Evolutionary conservation across 1,140 invertebrate species (phyloP).

Genomic region (Trichomalopsis sarcophagae): DNA sequence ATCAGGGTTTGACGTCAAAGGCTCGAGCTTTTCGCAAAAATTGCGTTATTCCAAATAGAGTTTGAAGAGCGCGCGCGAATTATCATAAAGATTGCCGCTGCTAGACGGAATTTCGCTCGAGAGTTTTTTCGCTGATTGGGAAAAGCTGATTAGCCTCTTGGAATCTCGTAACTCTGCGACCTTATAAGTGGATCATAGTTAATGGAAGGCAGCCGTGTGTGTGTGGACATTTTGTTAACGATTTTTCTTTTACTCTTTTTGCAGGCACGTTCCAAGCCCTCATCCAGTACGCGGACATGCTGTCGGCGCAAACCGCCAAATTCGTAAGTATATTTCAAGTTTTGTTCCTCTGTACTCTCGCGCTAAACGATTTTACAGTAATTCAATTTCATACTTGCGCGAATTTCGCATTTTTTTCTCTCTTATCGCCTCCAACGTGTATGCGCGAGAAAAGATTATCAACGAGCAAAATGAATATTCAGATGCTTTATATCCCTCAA

Average conservation of each 20-base stretch:
- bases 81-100: constrained; percentile 9
- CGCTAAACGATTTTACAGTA: no score
- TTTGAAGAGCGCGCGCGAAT: not conserved
- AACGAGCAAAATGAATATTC: not conserved
- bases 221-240: constrained; percentile 22
- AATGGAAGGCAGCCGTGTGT: not conserved
- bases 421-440: no score
- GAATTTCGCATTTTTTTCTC: no score
- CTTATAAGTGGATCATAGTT: not conserved
- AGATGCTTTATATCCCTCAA: not conserved
- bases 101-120: not conserved
- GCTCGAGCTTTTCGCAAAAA: not conserved
- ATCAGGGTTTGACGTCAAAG: not conserved
- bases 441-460: not conserved
- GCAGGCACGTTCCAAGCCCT: constrained; percentile 98
- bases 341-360: not conserved
- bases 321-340: constrained; percentile 80
- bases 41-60: constrained; percentile 14
- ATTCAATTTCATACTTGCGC: no score
- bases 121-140: not conserved
- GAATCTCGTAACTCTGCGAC: not conserved
- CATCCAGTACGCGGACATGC: constrained; percentile 97
- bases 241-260: constrained; percentile 66
- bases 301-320: constrained; percentile 97
- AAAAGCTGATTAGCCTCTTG: not conserved